Conservation (phyloP, 2,888 invertebrate genomes). For the Monochamus alternatus region DNA sequence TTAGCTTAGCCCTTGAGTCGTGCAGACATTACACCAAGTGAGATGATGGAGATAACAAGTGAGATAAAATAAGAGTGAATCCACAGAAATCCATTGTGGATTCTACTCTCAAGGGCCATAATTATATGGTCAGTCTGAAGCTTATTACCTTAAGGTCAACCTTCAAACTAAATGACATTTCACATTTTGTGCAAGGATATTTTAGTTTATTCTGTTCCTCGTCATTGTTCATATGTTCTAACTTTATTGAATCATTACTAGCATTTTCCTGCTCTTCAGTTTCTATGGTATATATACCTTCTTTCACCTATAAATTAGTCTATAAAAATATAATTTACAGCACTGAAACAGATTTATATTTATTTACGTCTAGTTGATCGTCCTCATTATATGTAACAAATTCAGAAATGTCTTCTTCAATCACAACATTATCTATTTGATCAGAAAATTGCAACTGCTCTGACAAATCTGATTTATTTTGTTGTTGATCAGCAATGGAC, state of each 20-base stretch:
- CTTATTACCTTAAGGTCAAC: constrained; percentile 68
- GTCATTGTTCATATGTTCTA: constrained; percentile 31
- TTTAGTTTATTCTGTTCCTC: constrained; percentile 55
- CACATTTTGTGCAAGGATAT: constrained; percentile 68
- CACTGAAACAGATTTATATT: not conserved
- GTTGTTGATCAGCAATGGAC: constrained; percentile 57
- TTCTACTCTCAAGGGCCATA: too few species aligned
- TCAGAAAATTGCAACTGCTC: constrained; percentile 66
- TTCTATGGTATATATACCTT: constrained; percentile 48
- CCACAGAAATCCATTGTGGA: too few species aligned
- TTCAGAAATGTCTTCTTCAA: constrained; percentile 63
- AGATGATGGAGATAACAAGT: too few species aligned
- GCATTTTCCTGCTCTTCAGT: constrained; percentile 40
- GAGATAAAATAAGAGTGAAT: too few species aligned
- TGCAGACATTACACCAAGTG: too few species aligned
- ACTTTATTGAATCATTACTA: constrained; percentile 35
- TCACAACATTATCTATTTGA: constrained; percentile 61
- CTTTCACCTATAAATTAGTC: constrained; percentile 44
- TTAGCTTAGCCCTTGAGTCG: too few species aligned
- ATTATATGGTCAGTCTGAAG: too few species aligned
- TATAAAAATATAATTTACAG: not conserved
- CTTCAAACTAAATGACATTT: constrained; percentile 66
- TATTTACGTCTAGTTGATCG: constrained; percentile 48
- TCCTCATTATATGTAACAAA: constrained; percentile 60
- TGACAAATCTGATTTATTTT: constrained; percentile 64